Evolutionary conservation across 2,797 vertebrate genomes (phyloP), one percentile per base, ranked within the genome.

Genomic region (Rhinogobio ventralis): DNA sequence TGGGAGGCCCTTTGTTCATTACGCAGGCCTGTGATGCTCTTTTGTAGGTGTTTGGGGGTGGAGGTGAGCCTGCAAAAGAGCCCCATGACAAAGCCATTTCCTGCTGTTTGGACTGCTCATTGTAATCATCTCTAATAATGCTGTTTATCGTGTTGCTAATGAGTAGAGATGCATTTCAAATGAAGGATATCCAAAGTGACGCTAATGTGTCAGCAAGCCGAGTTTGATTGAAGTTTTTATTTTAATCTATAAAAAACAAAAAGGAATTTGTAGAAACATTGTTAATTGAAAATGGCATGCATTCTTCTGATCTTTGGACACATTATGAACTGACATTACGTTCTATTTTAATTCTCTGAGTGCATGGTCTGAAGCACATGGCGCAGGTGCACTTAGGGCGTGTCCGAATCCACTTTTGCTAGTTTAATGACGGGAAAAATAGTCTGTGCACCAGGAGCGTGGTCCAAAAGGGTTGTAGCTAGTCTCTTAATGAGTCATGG

Each of bases 1-100:
- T 88, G 93, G 93, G 93, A 93, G 91, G 92, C 91, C 89, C 78
- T 85, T 88, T 83, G 87, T 93, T 94, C 91, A 92, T 89, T 45
- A 85, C 82, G 36, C 89, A 10, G 33, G 86, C 85, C 79, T 28
- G 86, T 69, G 90, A 86, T 82, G 82, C 81, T 90, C 90, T 87
- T 93, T 93, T 93, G 93, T 93, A 86, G 89, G 87, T 88, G 89
- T 83, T 90, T 89, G 77, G 82, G 64, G 78, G 87, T 51, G 86
- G 88, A 87, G 92, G 90, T 89, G 92, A 91, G 86, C 85, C 90
- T 79, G 90, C 87, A 87, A 85, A 90, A 86, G 83, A 89, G 81
- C 79, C 28, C 84, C 87, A 45, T 91, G 92, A 92, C 92, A 93
- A 92, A 90, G 91, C 82, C 89, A 76, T 85, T 91, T 90, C 87